Percentiles rank a stretch among this genome's conserved stretches.
Conservation (phyloP, 2,888 invertebrate species). For the Latrodectus hesperus region DNA sequence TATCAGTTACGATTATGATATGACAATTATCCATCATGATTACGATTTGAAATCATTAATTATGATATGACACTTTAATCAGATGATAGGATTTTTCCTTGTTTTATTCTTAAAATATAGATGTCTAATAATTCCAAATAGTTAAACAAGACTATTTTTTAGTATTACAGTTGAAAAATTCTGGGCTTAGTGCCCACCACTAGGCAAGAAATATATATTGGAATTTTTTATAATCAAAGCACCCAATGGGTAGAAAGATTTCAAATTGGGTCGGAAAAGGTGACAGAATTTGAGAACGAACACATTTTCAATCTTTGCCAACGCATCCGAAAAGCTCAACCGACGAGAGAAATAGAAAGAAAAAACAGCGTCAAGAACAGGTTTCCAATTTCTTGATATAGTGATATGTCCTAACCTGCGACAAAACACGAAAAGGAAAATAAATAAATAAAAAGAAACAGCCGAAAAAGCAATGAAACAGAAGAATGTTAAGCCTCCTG, state of each 20-base stretch:
- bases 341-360: background rate
- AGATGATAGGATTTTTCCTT: too few species aligned
- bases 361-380: conserved; percentile 31
- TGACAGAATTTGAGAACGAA: conserved; percentile 55
- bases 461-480: background rate
- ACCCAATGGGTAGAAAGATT: background rate
- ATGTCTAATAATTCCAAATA: too few species aligned
- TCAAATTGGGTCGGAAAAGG: conserved; percentile 12
- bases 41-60: too few species aligned
- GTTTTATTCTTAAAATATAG: too few species aligned
- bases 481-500: conserved; percentile 31
- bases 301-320: conserved; percentile 18
- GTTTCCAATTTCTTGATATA: conserved; percentile 46
- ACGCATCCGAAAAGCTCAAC: background rate
- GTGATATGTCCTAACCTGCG: conserved; percentile 4
- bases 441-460: conserved; percentile 3
- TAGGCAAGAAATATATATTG: too few species aligned
- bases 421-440: conserved; percentile 12
- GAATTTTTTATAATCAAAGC: background rate
- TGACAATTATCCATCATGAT: too few species aligned
- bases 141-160: too few species aligned
- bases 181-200: too few species aligned
- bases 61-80: too few species aligned
- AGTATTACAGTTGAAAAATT: too few species aligned
- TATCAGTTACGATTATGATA: too few species aligned